phyloP scores from a whole-genome alignment of 2,888 invertebrate species.

The Hymenopus coronatus region DNA sequence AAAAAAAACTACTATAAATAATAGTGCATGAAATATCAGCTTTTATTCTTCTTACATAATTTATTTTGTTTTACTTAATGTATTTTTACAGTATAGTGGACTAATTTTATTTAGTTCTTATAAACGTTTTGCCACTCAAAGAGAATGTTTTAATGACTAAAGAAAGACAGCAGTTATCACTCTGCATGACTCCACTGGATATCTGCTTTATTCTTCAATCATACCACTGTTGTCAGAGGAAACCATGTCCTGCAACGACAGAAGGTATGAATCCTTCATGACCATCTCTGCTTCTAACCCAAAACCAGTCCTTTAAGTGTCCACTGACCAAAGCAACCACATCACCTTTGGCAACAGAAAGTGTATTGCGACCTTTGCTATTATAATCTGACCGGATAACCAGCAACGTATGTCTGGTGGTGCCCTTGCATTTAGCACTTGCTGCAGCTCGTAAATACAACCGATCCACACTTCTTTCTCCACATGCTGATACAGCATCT shows the following conservation, averaged over 20 bases:
- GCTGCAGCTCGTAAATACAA: constrained; percentile 64
- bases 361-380: constrained; percentile 55
- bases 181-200: neutral
- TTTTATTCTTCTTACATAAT: neutral
- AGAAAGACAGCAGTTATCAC: neutral
- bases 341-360: constrained; percentile 68
- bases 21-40: neutral
- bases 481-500: constrained; percentile 48
- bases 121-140: neutral
- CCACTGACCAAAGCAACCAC: constrained; percentile 67
- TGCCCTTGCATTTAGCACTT: constrained; percentile 47
- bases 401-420: constrained; percentile 62
- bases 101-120: neutral
- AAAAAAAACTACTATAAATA: neutral
- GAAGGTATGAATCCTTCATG: constrained; percentile 75
- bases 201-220: neutral
- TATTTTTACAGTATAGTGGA: neutral
- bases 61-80: neutral
- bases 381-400: constrained; percentile 68
- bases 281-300: constrained; percentile 67
- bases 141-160: neutral
- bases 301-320: constrained; percentile 69
- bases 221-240: constrained; percentile 51
- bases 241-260: constrained; percentile 73
- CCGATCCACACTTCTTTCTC: constrained; percentile 70